Base-by-base conservation (phyloP, 2,113 vertebrate species). In the Falco punctatus region DNA sequence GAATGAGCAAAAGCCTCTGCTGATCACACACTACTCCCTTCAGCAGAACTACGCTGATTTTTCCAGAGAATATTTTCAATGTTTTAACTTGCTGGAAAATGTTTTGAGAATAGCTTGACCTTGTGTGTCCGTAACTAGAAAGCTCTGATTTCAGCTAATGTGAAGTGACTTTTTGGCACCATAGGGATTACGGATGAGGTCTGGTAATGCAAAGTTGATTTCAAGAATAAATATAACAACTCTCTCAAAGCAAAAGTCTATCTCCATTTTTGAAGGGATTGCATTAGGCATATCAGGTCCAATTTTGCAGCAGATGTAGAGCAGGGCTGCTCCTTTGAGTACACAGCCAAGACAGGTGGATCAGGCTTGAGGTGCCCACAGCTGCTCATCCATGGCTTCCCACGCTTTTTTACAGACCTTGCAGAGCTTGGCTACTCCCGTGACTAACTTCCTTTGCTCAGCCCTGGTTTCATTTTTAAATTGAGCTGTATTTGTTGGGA, bases 121-220 rank as follows among this genome's bases (percentile, higher is more conserved):
- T 71, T 71, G 77, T 1, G 2, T 5, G 13, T 66, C 71, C 9
- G 15, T 62, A 49, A 66, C 38, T 19, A 28, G 72, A 79, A 40
- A 51, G 14, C 59, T 67, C 61, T 62, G 40, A 9, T 73, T 88
- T 42, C 81, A 77, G 54, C 30, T 90, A 72, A 19, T 15, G 30
- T 26, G 65, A 57, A 96, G 77, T 33, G 61, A 75, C 52, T 64
- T 93, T 78, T 84, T 61, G 80, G 51, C 65, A 77, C 42, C 27
- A 0, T 0, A 19, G 74, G 55, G 64, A 58, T 82, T 54, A 24
- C 0, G 17, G 66, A 22, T 55, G 75, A 83, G n/a, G 16, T 49
- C 62, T 70, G 73, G 42, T 87, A 88, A 40, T 2, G 9, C 2
- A 0, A 52, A 51, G 33, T 6, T 51, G 90, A 26, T 23, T 59